phyloP scores from a whole-genome alignment of 2,888 invertebrate species.

The Elgonia sp. region DNA sequence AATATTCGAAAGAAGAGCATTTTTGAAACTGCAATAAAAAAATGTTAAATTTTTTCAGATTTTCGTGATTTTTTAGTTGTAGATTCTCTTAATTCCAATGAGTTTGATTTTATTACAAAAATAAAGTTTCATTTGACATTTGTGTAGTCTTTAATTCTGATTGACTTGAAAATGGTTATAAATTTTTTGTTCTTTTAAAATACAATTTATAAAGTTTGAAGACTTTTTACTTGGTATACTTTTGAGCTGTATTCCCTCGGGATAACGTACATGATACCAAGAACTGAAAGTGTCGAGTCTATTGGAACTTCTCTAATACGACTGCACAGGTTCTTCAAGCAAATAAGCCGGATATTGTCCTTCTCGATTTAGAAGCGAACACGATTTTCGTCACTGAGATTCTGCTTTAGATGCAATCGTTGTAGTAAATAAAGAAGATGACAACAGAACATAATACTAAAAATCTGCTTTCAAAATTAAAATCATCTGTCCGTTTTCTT shows the following conservation, averaged over 20 bases:
- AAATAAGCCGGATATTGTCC: conserved; percentile 68
- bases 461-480: conserved; percentile 11
- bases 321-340: conserved; percentile 57
- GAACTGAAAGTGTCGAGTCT: conserved; percentile 54
- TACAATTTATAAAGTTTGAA: conserved; percentile 16
- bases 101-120: too few species aligned
- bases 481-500: not conserved
- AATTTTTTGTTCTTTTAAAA: conserved; percentile 7
- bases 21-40: too few species aligned
- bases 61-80: too few species aligned
- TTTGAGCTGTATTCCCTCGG: conserved; percentile 24
- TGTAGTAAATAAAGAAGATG: conserved; percentile 42
- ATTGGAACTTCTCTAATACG: conserved; percentile 47
- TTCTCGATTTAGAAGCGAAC: conserved; percentile 50
- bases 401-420: conserved; percentile 15
- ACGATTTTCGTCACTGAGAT: conserved; percentile 48
- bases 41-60: too few species aligned
- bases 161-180: too few species aligned
- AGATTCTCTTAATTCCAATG: too few species aligned
- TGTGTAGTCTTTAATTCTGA: too few species aligned
- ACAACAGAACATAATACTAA: not conserved
- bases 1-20: too few species aligned
- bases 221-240: conserved; percentile 36
- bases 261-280: conserved; percentile 24
- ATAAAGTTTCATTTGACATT: too few species aligned